Base-by-base conservation (phyloP, 1,140 invertebrate species). In the Calliopsis andreniformis region DNA sequence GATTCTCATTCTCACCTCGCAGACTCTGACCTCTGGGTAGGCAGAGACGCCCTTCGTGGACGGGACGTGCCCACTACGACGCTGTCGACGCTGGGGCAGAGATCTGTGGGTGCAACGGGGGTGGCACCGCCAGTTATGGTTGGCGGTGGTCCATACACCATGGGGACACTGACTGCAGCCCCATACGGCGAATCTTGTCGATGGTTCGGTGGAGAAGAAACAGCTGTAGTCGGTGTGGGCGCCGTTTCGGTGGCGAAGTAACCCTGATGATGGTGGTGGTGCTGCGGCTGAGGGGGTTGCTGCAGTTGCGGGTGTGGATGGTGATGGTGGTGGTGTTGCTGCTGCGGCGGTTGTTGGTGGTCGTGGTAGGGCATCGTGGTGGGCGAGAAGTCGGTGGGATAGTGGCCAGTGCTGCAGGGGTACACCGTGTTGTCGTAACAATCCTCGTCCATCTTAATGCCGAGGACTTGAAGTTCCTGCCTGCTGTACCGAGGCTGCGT, bases 361-460 rank as follows among this genome's bases (percentile, higher is more conserved):
- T 94, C 94, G 78, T 95, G 94, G 88, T 95, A 95, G 47, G 94
- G 87, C 45, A 93, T 90, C 87, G 89, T 68, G 79, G 89, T 68
- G 79, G 93, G 89, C 25, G 91, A 78, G 70, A 93, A 92, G 7
- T 92, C 90, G 49, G 92, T 91, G 28, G 92, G 89, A 79, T 95
- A 95, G 25, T 94, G 93, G 55, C 93, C 93, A 18, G 92, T 86
- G 4, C 90, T 88, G 62, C 90, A 89, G n/a, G 92, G 87, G 85
- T 94, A 93, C 76, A 89, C 86, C 43, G 87, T 76, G 55, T 93
- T 91, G 66, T 94, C 94, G 82, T 94, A 96, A 87, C 95, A 96
- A 76, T 96, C 96, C 86, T 96, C 95, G 84, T 96, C 95, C 95
- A 96, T 96, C 89, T 96, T 96, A 80, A 96, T 93, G 1, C 94